phyloP scores from a whole-genome alignment of 2,888 invertebrate species.

The Galeopsomyia nigrocyanea region DNA sequence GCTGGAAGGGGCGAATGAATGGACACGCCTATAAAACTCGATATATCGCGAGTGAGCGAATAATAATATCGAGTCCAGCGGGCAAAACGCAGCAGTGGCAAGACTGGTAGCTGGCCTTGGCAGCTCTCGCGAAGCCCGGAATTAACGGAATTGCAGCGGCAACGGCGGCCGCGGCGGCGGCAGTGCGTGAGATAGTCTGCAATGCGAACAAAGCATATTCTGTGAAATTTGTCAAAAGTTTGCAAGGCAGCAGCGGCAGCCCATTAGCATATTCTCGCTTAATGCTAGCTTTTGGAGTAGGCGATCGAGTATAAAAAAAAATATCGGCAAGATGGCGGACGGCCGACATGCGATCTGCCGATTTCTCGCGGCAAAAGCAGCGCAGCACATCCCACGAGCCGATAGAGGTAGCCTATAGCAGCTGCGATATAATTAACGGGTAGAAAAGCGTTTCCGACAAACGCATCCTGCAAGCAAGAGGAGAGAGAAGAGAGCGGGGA shows the following conservation, averaged over 20 bases:
- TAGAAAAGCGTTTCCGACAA: conserved; percentile 48
- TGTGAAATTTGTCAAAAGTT: no score
- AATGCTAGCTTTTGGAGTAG: no score
- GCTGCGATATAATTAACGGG: conserved; percentile 47
- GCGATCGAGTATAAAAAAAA: conserved; percentile 53
- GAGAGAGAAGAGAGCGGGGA: no score
- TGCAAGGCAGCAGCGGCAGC: conserved; percentile 50
- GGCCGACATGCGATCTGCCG: conserved; percentile 67
- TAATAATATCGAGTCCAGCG: conserved; percentile 54
- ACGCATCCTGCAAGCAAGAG: conserved; percentile 38
- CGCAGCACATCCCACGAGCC: conserved; percentile 40
- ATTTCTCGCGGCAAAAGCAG: conserved; percentile 56
- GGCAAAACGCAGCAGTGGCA: conserved; percentile 38
- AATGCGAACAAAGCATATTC: no score
- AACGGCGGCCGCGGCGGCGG: conserved; percentile 41
- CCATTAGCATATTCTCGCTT: conserved; percentile 66
- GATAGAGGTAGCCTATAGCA: conserved; percentile 35
- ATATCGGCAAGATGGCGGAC: conserved; percentile 67
- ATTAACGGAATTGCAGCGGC: conserved; percentile 63
- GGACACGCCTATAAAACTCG: conserved; percentile 48
- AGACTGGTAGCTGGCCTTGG: conserved; percentile 61
- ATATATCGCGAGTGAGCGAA: conserved; percentile 52
- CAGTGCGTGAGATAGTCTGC: no score
- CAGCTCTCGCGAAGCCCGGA: conserved; percentile 61
- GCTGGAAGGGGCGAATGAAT: background rate